Percentiles rank a stretch among this genome's conserved stretches.
These are phyloP conservation scores for Centropus bengalensis DNA, from an alignment of 2,113 vertebrate species.

Conservation along the genomic window DNA sequence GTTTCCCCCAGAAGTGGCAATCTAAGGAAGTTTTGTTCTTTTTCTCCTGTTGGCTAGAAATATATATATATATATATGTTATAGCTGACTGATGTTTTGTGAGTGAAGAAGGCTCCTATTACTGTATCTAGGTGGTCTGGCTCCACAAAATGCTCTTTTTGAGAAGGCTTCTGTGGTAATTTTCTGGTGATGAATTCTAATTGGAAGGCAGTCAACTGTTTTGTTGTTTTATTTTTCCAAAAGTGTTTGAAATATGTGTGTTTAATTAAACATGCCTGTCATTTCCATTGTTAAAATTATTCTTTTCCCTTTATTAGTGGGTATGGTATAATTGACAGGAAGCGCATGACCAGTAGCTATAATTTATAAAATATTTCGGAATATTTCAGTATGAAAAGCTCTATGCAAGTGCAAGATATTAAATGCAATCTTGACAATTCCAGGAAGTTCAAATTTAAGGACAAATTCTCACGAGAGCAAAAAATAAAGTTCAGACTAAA, in stretches of 20 bases:
- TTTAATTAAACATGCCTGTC: background rate
- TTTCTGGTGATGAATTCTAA: no score
- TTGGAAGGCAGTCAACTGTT: no score
- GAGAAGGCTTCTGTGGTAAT: no score
- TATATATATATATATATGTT: no score
- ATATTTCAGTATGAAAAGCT: background rate
- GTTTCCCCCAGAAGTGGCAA: no score
- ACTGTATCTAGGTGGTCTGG: no score
- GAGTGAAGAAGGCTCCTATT: no score
- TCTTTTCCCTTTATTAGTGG: background rate
- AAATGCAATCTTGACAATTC: background rate
- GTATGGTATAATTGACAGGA: background rate
- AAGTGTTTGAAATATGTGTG: background rate
- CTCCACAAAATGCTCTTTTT: no score
- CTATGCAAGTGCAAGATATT: background rate
- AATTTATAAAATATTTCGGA: background rate
- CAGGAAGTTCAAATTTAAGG: background rate
- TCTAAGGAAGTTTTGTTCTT: no score
- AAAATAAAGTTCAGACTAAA: background rate
- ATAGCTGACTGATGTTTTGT: no score
- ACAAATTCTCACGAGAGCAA: background rate
- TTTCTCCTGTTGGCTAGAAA: no score
- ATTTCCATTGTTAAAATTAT: background rate
- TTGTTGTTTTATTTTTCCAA: no score
- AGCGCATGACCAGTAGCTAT: background rate